Base-by-base conservation (phyloP, 2,797 vertebrate genomes). In the Erpetoichthys calabaricus region DNA sequence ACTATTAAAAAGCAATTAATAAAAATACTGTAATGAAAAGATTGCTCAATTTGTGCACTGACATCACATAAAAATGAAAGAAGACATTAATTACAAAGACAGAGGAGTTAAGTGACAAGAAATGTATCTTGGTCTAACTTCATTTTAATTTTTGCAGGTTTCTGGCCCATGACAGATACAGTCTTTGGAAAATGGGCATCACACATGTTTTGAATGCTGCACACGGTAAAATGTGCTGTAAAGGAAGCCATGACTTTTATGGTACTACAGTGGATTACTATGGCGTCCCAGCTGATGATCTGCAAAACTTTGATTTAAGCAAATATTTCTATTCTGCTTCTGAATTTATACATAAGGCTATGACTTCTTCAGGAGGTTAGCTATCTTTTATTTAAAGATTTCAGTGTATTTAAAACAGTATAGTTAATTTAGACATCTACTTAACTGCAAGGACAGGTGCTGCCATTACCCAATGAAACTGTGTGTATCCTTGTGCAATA, bases 131-230 rank as follows among this genome's bases (percentile, higher is more conserved):
- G 25, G 25, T 25, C 25, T 25, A 25, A 25, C 25, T 25, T 25
- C 2, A 25, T 5, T 0, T 8, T 5, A 45, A 45, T 64, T 56
- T 45, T 8, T 4, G n/a, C 62, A 88, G 86, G 76, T 81, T 76
- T 1, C 61, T 76, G 50, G 84, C 79, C 51, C 79, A 74, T 44
- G 80, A 87, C 55, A 83, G 84, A 60, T 79, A 81, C 65, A 62
- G 71, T 45, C 62, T 90, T 51, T 89, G 85, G 86, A 91, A 87
- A 66, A 57, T 88, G 71, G 84, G 80, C 57, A 87, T 93, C 72
- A 89, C 82, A 44, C 85, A 83, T 1, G 75, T 90, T 58, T 65
- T 86, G 69, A 94, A 90, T 3, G 86, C 79, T 1, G 87, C 89
- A 60, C 93, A 99, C 0, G 91, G 91, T 43, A 78, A 73, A 57